Conservation (phyloP, 2,888 invertebrate species). For the Tineola bisselliella region DNA sequence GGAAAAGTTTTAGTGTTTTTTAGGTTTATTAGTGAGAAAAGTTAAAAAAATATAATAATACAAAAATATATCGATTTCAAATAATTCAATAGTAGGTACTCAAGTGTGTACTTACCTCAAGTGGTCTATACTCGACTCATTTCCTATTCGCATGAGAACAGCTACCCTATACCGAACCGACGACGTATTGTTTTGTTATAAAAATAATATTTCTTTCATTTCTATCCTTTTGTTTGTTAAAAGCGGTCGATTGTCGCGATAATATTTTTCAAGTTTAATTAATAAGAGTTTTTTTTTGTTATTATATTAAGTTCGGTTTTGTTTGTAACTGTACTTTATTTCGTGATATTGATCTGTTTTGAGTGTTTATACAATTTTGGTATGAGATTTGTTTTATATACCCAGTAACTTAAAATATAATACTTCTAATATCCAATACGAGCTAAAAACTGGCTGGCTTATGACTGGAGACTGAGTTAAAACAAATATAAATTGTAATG, state of each 20-base stretch:
- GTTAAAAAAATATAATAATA: not conserved
- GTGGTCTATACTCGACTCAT: conserved; percentile 22
- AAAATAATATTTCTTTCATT: not conserved
- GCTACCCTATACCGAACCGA: conserved; percentile 4
- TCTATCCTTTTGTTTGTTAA: not conserved
- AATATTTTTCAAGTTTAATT: conserved; percentile 4
- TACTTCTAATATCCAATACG: too few relatives aligned
- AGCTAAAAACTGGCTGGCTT: too few relatives aligned
- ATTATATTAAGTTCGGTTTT: not conserved
- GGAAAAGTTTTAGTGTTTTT: too few relatives aligned
- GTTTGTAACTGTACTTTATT: not conserved
- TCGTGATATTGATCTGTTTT: not conserved
- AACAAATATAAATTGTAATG: too few relatives aligned
- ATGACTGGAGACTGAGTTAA: too few relatives aligned
- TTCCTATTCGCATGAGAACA: conserved; percentile 9
- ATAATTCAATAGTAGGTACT: conserved; percentile 1
- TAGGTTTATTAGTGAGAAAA: not conserved
- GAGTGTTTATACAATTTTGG: not conserved
- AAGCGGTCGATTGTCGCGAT: not conserved
- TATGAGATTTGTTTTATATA: too few relatives aligned
- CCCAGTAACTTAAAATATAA: too few relatives aligned
- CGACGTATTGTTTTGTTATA: not conserved
- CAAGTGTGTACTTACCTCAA: conserved; percentile 20
- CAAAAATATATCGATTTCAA: conserved; percentile 11
- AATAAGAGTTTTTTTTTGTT: not conserved